Percentiles rank a stretch among this genome's conserved stretches.
Conservation (phyloP, 1,140 invertebrate species). For the Leguminivora glycinivorella region DNA sequence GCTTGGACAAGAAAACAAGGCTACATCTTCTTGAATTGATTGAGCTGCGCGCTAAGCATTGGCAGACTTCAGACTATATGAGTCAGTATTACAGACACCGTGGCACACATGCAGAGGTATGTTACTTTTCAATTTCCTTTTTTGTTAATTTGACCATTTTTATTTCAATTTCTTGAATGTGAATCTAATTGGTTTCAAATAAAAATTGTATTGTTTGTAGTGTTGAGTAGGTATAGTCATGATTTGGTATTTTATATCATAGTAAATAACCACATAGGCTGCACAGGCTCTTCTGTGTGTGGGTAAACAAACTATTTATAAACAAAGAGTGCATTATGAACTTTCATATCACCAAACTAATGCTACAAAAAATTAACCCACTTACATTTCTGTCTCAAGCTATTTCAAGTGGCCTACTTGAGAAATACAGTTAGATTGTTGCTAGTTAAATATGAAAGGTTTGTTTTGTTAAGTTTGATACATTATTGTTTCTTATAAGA, state of each 20-base stretch:
- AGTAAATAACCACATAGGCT: no score
- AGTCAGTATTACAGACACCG: constrained; percentile 91
- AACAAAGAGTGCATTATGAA: not conserved
- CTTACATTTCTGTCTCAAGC: not conserved
- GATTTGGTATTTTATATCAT: no score
- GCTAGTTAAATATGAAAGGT: not conserved
- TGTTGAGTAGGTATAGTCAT: no score
- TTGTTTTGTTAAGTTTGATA: constrained; percentile 2
- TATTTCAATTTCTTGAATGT: no score
- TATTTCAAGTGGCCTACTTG: not conserved
- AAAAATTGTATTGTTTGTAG: no score
- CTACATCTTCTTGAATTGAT: constrained; percentile 92
- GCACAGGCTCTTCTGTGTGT: not conserved
- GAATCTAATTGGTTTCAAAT: no score
- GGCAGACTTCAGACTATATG: constrained; percentile 89
- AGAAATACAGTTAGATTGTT: not conserved
- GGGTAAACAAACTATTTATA: not conserved
- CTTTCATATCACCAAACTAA: not conserved
- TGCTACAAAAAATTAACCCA: not conserved
- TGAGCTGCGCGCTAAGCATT: constrained; percentile 91
- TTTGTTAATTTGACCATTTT: no score
- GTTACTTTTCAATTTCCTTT: constrained; percentile 24
- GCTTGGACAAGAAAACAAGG: constrained; percentile 88
- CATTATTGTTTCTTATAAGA: not conserved
- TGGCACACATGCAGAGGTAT: constrained; percentile 86